Evolutionary conservation across 2,113 vertebrate genomes (phyloP).

Genomic region (Corydoras maculifer): DNA sequence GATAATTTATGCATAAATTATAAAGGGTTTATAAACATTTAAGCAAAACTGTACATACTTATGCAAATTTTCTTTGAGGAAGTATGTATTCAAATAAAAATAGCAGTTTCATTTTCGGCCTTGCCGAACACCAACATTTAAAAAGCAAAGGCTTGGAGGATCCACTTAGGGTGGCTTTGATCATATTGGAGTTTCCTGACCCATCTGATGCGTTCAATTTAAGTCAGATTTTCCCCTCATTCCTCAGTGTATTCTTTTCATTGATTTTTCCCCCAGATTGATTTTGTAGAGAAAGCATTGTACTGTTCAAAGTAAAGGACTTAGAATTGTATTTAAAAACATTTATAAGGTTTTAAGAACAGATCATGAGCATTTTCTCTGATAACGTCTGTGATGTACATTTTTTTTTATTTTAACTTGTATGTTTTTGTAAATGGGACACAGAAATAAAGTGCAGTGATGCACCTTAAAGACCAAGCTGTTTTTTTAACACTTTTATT

Average conservation of each 20-base stretch:
- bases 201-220: conserved; percentile 54
- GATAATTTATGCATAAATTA: too few species aligned
- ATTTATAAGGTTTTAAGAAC: conserved; percentile 13
- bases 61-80: background rate
- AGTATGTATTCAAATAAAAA: conserved; percentile 40
- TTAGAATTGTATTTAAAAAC: background rate
- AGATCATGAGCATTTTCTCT: background rate
- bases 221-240: conserved; percentile 58
- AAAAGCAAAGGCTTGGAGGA: conserved; percentile 60
- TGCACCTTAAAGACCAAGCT: too few species aligned
- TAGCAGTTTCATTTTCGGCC: conserved; percentile 60
- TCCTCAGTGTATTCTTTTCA: conserved; percentile 58
- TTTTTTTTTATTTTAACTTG: background rate
- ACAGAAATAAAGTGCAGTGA: background rate
- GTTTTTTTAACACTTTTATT: too few species aligned
- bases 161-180: conserved; percentile 68
- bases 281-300: conserved; percentile 1
- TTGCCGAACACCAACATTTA: conserved; percentile 56
- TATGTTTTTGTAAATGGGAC: background rate
- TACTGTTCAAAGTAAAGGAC: conserved; percentile 8
- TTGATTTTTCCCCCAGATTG: conserved; percentile 30
- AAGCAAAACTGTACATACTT: too few species aligned
- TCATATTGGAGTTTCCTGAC: conserved; percentile 61
- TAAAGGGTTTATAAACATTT: background rate
- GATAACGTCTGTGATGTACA: background rate